Base-by-base conservation (phyloP, 2,797 vertebrate species). In the Protonibea diacanthus region DNA sequence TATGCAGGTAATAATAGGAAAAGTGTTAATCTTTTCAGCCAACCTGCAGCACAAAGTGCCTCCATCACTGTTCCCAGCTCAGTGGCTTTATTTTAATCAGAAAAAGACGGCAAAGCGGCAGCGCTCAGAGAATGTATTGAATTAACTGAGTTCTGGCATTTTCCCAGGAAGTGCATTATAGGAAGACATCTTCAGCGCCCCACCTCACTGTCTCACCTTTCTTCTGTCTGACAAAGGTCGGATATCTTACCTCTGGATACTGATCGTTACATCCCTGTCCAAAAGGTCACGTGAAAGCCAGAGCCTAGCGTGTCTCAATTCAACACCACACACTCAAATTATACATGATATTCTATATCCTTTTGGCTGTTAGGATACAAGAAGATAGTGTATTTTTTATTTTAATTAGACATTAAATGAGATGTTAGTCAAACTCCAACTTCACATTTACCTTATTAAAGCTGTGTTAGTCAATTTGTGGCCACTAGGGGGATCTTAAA, bases 1-100 rank as follows among this genome's bases (percentile, higher is more conserved):
- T 69, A 83, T 83, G 76, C 70, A 79, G 86, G 81, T 82, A 86
- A 81, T 85, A 88, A 87, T 64, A 82, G 79, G 67, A 82, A 75
- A 63, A 72, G 71, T 68, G 84, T 82, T 80, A 53, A 86, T 91
- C 65, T 84, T 78, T 84, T 80, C 44, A 53, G 44, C 69, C 76
- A 78, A 77, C 73, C 74, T 63, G 60, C 76, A 64, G 82, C 21
- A 0, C 52, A 77, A 72, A 89, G 75, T 70, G 77, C 77, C 13
- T 53, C 51, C 69, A 53, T 76, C 81, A 44, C 72, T 57, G 52
- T 29, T 82, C 48, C 52, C 61, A n/a, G 53, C 67, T 65, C 61
- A 2, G 44, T 65, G 67, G 73, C 73, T 86, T 71, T 48, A 76
- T 81, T 84, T 83, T 72, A 75, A 82, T 80, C 81, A 82, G 62